phyloP scores from a whole-genome alignment of 2,113 vertebrate species.

The Mastomys natalensis region DNA sequence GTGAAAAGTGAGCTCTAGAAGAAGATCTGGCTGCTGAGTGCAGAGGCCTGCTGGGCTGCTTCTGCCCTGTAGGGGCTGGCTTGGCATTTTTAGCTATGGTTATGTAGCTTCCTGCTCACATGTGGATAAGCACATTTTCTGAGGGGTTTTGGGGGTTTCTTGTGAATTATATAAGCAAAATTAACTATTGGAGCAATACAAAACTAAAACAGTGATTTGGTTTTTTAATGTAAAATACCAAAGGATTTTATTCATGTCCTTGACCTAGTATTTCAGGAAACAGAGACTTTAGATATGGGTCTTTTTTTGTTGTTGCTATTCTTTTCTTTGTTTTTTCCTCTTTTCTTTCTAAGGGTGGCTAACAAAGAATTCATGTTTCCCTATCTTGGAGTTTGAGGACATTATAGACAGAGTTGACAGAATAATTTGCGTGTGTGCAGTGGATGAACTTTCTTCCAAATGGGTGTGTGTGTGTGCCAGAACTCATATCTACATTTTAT shows the following conservation, averaged over 20 bases:
- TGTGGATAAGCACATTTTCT: neutral
- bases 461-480: neutral
- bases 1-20: neutral
- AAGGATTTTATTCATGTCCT: neutral
- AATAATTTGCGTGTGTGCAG: neutral
- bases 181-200: neutral
- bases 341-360: neutral
- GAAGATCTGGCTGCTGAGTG: neutral
- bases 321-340: too few species aligned
- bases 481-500: slow-evolving; percentile 7
- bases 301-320: too few species aligned
- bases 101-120: neutral
- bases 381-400: neutral
- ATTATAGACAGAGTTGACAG: neutral
- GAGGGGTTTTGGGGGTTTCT: neutral
- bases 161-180: slow-evolving; percentile 23
- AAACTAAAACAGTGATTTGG: neutral
- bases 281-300: neutral
- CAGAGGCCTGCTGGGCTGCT: neutral
- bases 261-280: neutral
- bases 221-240: neutral
- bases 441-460: neutral
- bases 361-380: neutral
- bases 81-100: neutral
- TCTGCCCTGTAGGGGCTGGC: neutral